Conservation (phyloP, 2,888 invertebrate genomes). For the Glyphotaelius pellucidus region DNA sequence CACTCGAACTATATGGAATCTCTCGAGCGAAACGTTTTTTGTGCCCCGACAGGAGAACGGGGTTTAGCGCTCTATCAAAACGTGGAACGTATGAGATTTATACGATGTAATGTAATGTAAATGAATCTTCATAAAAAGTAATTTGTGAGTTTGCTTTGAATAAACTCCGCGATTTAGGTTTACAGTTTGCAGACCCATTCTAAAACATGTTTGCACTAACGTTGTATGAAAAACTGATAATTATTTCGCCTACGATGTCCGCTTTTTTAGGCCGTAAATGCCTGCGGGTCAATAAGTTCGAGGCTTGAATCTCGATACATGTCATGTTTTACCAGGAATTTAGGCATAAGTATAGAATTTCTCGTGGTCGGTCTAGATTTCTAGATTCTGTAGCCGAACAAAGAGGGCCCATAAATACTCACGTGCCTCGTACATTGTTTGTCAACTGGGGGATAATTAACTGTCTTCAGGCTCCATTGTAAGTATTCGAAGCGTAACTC, state of each 20-base stretch:
- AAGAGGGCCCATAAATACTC: constrained; percentile 28
- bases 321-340: constrained; percentile 7
- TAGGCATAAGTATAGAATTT: not conserved
- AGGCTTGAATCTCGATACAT: not conserved
- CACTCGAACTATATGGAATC: not conserved
- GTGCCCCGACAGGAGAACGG: not conserved
- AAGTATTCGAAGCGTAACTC: constrained; percentile 41
- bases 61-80: not conserved
- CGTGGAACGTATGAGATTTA: not conserved
- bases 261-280: constrained; percentile 22
- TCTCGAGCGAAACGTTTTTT: not conserved
- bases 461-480: constrained; percentile 44
- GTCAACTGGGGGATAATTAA: constrained; percentile 38
- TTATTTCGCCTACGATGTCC: constrained; percentile 12
- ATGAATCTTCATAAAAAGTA: not conserved
- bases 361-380: not conserved
- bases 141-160: not conserved
- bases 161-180: not conserved
- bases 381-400: constrained; percentile 19
- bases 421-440: constrained; percentile 42
- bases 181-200: not conserved
- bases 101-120: constrained; percentile 2
- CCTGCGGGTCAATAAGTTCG: constrained; percentile 30
- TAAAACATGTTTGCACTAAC: constrained; percentile 10
- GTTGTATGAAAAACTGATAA: constrained; percentile 8